Evolutionary conservation across 2,113 vertebrate genomes (phyloP), one percentile per base, ranked within the genome.

Genomic region (Protomyctophum bolini): DNA sequence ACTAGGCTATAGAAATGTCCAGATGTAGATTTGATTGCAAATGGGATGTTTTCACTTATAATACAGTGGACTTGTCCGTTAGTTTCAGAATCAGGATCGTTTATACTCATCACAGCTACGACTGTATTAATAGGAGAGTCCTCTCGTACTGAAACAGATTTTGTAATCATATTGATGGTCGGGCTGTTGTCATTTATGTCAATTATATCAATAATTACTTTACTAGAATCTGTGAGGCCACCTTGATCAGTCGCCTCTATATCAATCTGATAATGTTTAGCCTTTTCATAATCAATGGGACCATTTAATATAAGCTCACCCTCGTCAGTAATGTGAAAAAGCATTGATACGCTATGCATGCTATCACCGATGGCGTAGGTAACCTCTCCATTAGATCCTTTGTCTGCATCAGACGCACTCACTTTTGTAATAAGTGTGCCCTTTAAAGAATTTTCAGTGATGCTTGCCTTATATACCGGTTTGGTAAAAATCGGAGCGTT

Each of bases 211-310:
- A 91, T 73, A 0, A 87, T 72, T 4, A 90, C 45, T 58, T 93
- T 92, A 68, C 91, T 89, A 0, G 93, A 90, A 67, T 91, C 89
- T 0, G 87, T 81, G 2, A 91, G 85, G 1, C 92, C 91, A 0
- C 92, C 94, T 4, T 82, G 82, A 84, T 86, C 93, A 54, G 82
- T 88, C 1, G 91, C 92, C 58, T 91, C 85, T 4, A 94, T 80
- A 14, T 90, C 86, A 0, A 94, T 83, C 2, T 91, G 77, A 64
- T 92, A 91, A 0, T 0, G 64, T n/a, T 81, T 81, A 3, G 75
- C 68, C 9, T 8, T 88, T 84, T 95, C 93, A 0, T 83, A 94
- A 56, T 95, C 92, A 9, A 95, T 47, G 6, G 0, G 10, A 5
- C 86, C 87, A n/a, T 68, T 46, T 9, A 93, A 28, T 0, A 63